A percentile compares a stretch with the other conserved stretches of the same genome.
phyloP scores from a whole-genome alignment of 2,113 vertebrate genomes.

The Thalassoma bifasciatum region DNA sequence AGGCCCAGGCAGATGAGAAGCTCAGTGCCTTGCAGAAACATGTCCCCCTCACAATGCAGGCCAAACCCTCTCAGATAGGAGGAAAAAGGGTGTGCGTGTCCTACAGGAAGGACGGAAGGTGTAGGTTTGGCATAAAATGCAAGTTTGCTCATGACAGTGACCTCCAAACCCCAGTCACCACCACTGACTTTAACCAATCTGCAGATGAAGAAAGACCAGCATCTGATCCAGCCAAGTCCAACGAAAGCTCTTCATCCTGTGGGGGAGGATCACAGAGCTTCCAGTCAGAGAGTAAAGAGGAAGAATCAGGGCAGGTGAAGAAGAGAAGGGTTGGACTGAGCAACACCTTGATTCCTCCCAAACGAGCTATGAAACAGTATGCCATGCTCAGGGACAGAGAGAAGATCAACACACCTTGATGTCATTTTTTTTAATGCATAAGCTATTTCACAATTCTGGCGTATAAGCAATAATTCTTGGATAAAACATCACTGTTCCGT shows the following conservation, averaged over 20 bases:
- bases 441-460: neutral
- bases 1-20: constrained; percentile 77
- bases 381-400: constrained; percentile 66
- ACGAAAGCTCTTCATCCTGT: neutral
- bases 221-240: constrained; percentile 2
- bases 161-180: constrained; percentile 69
- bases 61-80: constrained; percentile 80
- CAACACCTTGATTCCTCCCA: constrained; percentile 84
- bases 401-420: constrained; percentile 61
- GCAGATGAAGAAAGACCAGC: constrained; percentile 12
- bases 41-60: constrained; percentile 82
- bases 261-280: constrained; percentile 8
- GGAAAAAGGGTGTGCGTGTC: constrained; percentile 81
- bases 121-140: constrained; percentile 85
- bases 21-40: constrained; percentile 84
- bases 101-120: constrained; percentile 83
- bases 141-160: constrained; percentile 87
- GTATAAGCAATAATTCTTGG: constrained; percentile 2
- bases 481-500: neutral
- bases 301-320: constrained; percentile 58
- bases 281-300: constrained; percentile 19
- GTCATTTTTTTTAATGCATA: neutral
- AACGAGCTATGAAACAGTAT: constrained; percentile 83
- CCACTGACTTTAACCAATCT: constrained; percentile 15
- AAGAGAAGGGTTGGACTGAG: constrained; percentile 83